A percentile compares a stretch with the other conserved stretches of the same genome.
phyloP scores from a whole-genome alignment of 2,888 invertebrate genomes.

The Melieria picta region DNA sequence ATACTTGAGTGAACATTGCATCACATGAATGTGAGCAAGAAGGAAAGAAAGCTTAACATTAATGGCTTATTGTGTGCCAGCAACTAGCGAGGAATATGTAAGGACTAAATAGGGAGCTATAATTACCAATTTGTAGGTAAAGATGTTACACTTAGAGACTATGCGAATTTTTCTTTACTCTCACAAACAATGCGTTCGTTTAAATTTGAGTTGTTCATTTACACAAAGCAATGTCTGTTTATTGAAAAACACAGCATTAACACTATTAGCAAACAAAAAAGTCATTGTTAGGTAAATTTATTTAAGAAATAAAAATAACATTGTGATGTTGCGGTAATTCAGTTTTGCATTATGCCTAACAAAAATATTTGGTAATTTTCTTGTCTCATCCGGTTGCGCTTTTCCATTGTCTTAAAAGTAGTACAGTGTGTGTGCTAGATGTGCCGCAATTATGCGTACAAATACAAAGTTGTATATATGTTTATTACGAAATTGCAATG shows the following conservation, averaged over 20 bases:
- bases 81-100: constrained; percentile 2
- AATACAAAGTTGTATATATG: too few relatives aligned
- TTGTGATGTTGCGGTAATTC: constrained; percentile 45
- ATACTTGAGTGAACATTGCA: not conserved
- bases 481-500: too few relatives aligned
- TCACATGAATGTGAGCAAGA: not conserved
- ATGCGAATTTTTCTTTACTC: constrained; percentile 28
- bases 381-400: constrained; percentile 30
- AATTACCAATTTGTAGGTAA: constrained; percentile 62
- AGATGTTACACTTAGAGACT: constrained; percentile 50
- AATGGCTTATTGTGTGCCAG: not conserved
- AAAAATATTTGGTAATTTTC: constrained; percentile 30
- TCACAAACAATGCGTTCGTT: constrained; percentile 8
- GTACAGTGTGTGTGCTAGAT: not conserved
- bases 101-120: constrained; percentile 38
- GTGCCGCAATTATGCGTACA: too few relatives aligned
- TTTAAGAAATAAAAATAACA: constrained; percentile 32
- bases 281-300: constrained; percentile 22
- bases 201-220: constrained; percentile 37
- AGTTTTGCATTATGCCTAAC: constrained; percentile 30
- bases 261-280: constrained; percentile 23
- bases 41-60: too few relatives aligned
- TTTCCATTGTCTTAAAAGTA: constrained; percentile 18
- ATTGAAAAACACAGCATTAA: constrained; percentile 65
- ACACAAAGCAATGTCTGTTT: constrained; percentile 44